A percentile compares a stretch with the other conserved stretches of the same genome.
These are phyloP conservation scores for Agriopis aurantiaria DNA, from an alignment of 2,888 invertebrate species.

Conservation along the genomic window DNA sequence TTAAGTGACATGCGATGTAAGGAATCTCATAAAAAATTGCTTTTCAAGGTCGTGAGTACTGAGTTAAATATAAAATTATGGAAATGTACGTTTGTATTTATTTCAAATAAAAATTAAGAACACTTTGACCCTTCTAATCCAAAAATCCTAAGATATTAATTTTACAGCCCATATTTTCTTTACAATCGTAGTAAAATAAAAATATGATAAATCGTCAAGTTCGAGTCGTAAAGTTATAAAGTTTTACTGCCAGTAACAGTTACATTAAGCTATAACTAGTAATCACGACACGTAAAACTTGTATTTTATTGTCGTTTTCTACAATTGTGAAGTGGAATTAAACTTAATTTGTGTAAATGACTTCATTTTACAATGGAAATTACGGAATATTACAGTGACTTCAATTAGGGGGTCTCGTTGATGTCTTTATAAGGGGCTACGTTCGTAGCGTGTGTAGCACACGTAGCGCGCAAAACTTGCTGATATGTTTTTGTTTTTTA, in stretches of 20 bases:
- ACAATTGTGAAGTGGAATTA: slow-evolving; percentile 36
- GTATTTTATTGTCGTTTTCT: slow-evolving; percentile 41
- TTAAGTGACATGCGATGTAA: not conserved
- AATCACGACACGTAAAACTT: slow-evolving; percentile 46
- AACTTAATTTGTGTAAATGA: slow-evolving; percentile 29
- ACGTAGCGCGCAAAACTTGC: slow-evolving; percentile 14
- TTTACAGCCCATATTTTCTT: slow-evolving; percentile 35
- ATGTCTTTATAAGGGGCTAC: slow-evolving; percentile 39
- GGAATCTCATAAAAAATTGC: too few species aligned
- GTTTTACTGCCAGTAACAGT: slow-evolving; percentile 38
- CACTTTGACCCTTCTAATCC: not conserved
- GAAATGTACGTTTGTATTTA: not conserved
- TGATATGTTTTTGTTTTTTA: not conserved
- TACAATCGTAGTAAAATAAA: slow-evolving; percentile 36
- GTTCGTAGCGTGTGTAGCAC: slow-evolving; percentile 37
- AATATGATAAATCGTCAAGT: slow-evolving; percentile 45
- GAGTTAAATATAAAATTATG: too few species aligned
- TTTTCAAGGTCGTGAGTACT: too few species aligned
- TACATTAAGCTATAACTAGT: slow-evolving; percentile 36
- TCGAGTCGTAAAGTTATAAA: slow-evolving; percentile 37
- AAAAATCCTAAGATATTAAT: slow-evolving; percentile 25
- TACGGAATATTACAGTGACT: slow-evolving; percentile 7
- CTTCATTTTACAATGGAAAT: slow-evolving; percentile 23
- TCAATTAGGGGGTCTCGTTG: slow-evolving; percentile 29
- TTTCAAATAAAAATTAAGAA: not conserved